A percentile compares a stretch with the other conserved stretches of the same genome.
phyloP scores from a whole-genome alignment of 2,113 vertebrate genomes.

The Ophiodon elongatus region DNA sequence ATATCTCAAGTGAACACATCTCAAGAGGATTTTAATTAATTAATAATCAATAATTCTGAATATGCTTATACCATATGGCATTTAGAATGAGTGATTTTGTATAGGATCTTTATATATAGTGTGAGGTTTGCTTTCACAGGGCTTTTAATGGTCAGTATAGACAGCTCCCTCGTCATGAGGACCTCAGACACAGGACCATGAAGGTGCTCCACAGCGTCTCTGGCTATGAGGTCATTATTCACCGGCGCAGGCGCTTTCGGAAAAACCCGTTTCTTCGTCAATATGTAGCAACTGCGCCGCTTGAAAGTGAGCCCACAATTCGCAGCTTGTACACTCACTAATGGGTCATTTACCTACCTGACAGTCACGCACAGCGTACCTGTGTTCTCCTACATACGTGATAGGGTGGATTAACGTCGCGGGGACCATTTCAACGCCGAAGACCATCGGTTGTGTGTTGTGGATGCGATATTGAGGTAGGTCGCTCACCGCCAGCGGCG shows the following conservation, averaged over 20 bases:
- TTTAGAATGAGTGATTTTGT: not conserved
- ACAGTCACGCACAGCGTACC: not conserved
- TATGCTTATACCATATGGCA: no score
- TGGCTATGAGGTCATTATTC: conserved; percentile 66
- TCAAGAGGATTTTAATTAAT: not conserved
- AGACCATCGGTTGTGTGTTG: conserved; percentile 44
- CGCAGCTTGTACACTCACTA: conserved; percentile 6
- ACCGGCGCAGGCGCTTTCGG: conserved; percentile 71
- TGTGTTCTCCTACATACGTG: not conserved
- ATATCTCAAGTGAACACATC: not conserved
- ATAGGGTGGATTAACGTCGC: not conserved
- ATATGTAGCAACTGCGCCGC: conserved; percentile 66
- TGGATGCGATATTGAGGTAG: conserved; percentile 66
- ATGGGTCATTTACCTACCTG: not conserved
- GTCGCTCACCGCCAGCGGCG: conserved; percentile 49
- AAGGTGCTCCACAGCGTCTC: not conserved
- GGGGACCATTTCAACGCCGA: conserved; percentile 20
- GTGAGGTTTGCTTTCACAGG: not conserved
- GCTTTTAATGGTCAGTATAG: not conserved
- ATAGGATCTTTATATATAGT: not conserved
- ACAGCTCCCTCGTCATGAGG: not conserved
- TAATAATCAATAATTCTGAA: not conserved
- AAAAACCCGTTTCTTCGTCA: conserved; percentile 63
- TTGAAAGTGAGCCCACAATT: conserved; percentile 27
- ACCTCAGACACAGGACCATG: not conserved